Percentiles rank a stretch among this genome's conserved stretches.
These are phyloP conservation scores for Homarus gammarus DNA, from an alignment of 2,888 invertebrate species.

Conservation along the genomic window DNA sequence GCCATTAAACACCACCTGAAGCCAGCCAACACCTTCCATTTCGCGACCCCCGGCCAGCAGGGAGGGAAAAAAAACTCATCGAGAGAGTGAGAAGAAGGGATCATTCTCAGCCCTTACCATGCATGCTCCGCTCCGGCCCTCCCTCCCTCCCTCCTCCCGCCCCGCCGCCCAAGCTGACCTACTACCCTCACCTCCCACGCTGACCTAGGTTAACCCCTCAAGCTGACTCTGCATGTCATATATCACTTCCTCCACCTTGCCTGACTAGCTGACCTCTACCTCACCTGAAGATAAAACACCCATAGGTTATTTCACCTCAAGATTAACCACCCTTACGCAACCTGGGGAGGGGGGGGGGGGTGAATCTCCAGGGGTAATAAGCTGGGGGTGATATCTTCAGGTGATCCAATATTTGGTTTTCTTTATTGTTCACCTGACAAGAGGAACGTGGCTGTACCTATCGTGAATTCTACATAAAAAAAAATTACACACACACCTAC, in stretches of 20 bases:
- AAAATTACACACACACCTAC: neutral
- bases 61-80: neutral
- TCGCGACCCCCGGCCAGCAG: neutral
- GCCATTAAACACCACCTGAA: constrained; percentile 36
- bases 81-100: neutral
- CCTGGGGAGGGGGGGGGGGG: neutral
- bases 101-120: neutral
- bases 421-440: too few relatives aligned
- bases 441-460: too few relatives aligned
- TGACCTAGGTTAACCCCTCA: neutral
- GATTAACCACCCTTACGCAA: neutral
- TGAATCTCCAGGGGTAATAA: too few relatives aligned
- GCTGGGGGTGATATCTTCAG: too few relatives aligned
- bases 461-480: too few relatives aligned
- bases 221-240: too few relatives aligned
- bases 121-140: neutral
- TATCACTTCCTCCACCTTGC: too few relatives aligned
- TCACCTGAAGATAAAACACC: neutral
- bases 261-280: too few relatives aligned
- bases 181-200: neutral
- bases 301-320: neutral
- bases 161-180: neutral
- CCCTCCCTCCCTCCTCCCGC: neutral
- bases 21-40: neutral
- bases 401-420: too few relatives aligned